phyloP scores from a whole-genome alignment of 2,113 vertebrate genomes.

The Thunnus thynnus region DNA sequence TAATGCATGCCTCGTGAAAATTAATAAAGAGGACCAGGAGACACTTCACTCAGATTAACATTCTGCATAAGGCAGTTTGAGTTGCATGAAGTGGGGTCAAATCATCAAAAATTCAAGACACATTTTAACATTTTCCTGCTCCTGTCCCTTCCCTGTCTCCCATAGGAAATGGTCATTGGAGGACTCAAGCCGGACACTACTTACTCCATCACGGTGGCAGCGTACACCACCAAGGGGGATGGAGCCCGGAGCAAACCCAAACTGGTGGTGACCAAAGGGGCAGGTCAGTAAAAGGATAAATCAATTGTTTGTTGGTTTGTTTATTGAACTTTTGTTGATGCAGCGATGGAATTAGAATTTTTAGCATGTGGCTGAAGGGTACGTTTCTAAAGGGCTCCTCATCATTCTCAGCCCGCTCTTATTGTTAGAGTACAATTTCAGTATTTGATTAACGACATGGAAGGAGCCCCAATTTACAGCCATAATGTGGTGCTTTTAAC shows the following conservation, averaged over 20 bases:
- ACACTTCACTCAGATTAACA: conserved; percentile 60
- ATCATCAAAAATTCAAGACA: conserved; percentile 57
- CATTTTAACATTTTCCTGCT: conserved; percentile 59
- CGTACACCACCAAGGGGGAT: conserved; percentile 99
- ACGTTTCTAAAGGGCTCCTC: background rate
- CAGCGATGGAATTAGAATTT: background rate
- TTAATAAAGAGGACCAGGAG: conserved; percentile 64
- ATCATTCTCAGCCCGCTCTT: background rate
- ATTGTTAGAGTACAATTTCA: too few relatives aligned
- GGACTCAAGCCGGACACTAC: conserved; percentile 95
- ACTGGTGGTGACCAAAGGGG: conserved; percentile 93
- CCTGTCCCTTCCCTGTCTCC: conserved; percentile 46
- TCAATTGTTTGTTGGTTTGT: conserved; percentile 7
- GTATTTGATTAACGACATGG: background rate
- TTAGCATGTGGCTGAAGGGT: background rate
- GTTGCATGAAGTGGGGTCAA: conserved; percentile 50
- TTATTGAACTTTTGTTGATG: background rate
- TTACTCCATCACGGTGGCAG: conserved; percentile 97
- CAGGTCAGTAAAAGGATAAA: conserved; percentile 86
- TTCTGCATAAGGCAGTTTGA: conserved; percentile 53
- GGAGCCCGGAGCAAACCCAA: conserved; percentile 97
- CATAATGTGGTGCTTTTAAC: background rate
- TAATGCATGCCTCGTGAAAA: conserved; percentile 73
- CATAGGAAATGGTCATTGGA: conserved; percentile 95
- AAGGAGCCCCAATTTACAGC: background rate